These are phyloP conservation scores for Campylorhamphus procurvoides DNA, from an alignment of 2,113 vertebrate genomes.

Conservation along the genomic window DNA sequence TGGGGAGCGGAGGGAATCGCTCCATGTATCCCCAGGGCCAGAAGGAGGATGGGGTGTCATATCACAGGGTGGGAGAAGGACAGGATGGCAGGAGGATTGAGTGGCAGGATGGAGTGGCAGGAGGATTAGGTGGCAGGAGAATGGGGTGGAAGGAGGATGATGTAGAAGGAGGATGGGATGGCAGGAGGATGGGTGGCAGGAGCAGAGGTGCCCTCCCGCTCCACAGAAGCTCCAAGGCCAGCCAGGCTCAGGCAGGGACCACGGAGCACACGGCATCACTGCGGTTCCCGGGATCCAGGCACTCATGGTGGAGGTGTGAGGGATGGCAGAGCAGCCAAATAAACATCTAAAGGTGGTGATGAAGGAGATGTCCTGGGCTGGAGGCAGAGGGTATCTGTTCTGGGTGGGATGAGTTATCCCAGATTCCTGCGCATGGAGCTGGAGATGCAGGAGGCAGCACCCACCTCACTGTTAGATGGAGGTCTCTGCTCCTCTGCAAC, in stretches of 20 bases:
- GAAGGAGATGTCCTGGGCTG: neutral
- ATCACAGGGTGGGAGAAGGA: accelerated
- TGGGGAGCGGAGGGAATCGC: accelerated
- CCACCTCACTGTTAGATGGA: accelerated
- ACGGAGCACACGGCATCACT: accelerated
- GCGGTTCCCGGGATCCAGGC: accelerated
- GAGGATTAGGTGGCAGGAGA: accelerated
- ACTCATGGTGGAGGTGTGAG: neutral
- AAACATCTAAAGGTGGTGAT: neutral
- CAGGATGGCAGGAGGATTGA: accelerated
- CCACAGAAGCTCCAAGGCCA: accelerated
- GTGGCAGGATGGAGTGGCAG: neutral
- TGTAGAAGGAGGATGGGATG: accelerated
- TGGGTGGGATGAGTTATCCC: neutral
- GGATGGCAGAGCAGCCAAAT: neutral
- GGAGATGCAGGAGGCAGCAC: neutral
- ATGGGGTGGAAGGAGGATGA: neutral
- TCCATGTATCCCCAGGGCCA: neutral
- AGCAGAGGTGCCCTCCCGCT: neutral
- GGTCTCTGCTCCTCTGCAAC: neutral
- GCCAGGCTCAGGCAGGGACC: neutral
- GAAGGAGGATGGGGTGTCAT: neutral
- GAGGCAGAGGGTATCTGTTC: accelerated
- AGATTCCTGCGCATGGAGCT: neutral
- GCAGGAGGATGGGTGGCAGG: neutral